A percentile compares a stretch with the other conserved stretches of the same genome.
Evolutionary conservation across 2,797 vertebrate genomes (phyloP).

Genomic region (Agapornis canus): DNA sequence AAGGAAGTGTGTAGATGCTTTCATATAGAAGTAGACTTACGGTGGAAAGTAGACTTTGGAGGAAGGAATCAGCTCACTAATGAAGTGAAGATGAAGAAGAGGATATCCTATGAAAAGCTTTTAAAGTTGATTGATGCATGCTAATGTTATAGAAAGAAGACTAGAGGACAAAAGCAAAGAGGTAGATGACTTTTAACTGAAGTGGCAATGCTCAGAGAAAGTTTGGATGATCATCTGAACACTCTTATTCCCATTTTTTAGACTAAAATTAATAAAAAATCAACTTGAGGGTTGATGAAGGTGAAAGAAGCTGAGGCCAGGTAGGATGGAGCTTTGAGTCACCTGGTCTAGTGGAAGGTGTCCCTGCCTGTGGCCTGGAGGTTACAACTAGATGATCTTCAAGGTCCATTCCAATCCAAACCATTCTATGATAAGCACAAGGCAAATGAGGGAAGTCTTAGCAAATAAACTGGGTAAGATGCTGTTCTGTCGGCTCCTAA

Average conservation of each 20-base stretch:
- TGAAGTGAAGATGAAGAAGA: neutral
- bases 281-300: neutral
- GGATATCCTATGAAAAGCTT: neutral
- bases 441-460: neutral
- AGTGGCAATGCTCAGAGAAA: neutral
- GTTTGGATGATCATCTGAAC: neutral
- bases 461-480: neutral
- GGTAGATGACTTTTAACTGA: neutral
- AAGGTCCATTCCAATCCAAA: neutral
- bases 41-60: neutral
- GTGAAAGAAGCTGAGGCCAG: neutral
- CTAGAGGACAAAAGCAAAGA: neutral
- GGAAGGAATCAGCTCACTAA: neutral
- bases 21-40: neutral
- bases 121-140: neutral
- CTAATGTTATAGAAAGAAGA: neutral
- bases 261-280: neutral
- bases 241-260: neutral
- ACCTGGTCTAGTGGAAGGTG: neutral
- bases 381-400: neutral
- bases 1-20: neutral
- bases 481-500: neutral
- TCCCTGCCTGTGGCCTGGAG: neutral
- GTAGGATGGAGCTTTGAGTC: neutral
- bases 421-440: neutral